Evolutionary conservation across 2,113 vertebrate genomes (phyloP), one percentile per base, ranked within the genome.

Genomic region (Psophia crepitans): DNA sequence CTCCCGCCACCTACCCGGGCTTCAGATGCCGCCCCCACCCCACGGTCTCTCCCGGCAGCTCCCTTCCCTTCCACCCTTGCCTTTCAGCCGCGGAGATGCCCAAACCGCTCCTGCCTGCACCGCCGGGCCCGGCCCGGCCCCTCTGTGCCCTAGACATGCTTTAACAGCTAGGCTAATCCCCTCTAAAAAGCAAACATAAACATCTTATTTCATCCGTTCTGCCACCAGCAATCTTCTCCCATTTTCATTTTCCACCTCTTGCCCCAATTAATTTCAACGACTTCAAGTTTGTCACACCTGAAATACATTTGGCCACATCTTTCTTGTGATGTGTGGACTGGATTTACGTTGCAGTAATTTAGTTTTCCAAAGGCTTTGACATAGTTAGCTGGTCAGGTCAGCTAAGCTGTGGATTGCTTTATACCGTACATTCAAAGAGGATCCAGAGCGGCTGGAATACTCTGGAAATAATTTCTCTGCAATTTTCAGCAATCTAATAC

Each of bases 401-500:
- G 27, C 39, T 89, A 78, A 87, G 23, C 39, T 49, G 49, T 33
- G 53, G 43, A 39, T 30, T 57, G 24, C 24, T 71, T 89, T 89
- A 37, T 48, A 44, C 30, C 48, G 8, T 30, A 53, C 0, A 0
- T 61, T 64, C 66, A 85, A 76, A 91, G 65, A 84, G 17, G n/a
- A 77, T 80, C 44, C 74, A 32, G 48, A 71, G 57, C 32, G 39
- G n/a, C 58, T 74, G 54, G 66, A 91, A 96, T 76, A 91, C 84
- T 91, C 87, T 93, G 90, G 89, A 93, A 96, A 87, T 80, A 0
- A 60, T 84, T 95, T 96, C 64, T 73, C 61, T 89, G 81, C 60
- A 87, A 82, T 93, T 94, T 96, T 80, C 90, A 85, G 63, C 74
- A 95, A 87, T 87, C 70, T 85, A 83, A 95, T 46, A 90, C 24